phyloP scores from a whole-genome alignment of 2,888 invertebrate species.

The Lysandra coridon region DNA sequence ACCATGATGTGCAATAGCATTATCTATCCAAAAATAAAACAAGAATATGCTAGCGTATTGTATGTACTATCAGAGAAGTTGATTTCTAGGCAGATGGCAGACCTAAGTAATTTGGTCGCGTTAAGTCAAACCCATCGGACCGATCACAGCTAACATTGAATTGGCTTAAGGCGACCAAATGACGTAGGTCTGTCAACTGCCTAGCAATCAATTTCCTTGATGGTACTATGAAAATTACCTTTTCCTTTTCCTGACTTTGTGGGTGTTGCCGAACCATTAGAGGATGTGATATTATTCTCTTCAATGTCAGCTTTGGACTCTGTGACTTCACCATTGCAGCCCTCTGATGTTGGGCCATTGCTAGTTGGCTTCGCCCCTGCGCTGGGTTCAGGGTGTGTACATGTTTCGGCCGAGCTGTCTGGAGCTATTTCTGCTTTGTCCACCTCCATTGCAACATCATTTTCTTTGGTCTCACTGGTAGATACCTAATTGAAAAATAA shows the following conservation, averaged over 20 bases:
- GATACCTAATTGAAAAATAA: conserved; percentile 57
- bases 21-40: not conserved
- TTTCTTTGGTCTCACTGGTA: conserved; percentile 64
- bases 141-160: too few relatives aligned
- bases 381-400: conserved; percentile 67
- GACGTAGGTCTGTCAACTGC: too few relatives aligned
- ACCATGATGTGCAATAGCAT: not conserved
- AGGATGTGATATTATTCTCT: conserved; percentile 71
- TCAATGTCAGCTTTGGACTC: conserved; percentile 66
- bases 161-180: too few relatives aligned
- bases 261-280: conserved; percentile 75
- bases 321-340: conserved; percentile 72
- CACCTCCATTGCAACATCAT: conserved; percentile 51
- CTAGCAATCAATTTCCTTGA: too few relatives aligned
- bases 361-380: conserved; percentile 54
- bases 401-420: conserved; percentile 73
- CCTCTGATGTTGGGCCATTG: conserved; percentile 51
- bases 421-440: conserved; percentile 61
- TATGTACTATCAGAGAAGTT: not conserved
- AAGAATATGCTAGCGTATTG: not conserved
- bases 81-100: too few relatives aligned
- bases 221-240: conserved; percentile 45
- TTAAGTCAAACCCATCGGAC: too few relatives aligned
- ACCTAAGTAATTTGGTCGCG: too few relatives aligned
- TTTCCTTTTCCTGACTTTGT: conserved; percentile 61